Evolutionary conservation across 2,797 vertebrate genomes (phyloP), one percentile per base, ranked within the genome.

Genomic region (Pangasius macronema): DNA sequence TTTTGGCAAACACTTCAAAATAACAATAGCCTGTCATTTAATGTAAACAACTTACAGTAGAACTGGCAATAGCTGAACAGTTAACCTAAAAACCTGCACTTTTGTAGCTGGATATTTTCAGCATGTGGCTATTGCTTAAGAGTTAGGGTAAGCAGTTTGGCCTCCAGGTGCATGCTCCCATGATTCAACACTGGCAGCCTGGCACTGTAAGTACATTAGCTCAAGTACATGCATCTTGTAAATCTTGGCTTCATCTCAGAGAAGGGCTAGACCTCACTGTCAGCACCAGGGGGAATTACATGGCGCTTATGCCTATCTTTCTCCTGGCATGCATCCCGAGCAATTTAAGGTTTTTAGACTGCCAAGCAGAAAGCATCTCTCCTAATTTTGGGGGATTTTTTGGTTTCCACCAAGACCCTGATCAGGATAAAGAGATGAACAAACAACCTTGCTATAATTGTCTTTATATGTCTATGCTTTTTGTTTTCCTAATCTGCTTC

Each of bases 111-210:
- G 67, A 88, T 88, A 79, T 82, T 82, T 88, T 73, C 24, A 67
- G 51, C 76, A 85, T 51, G 42, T 61, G 84, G n/a, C 42, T 49
- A 81, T 70, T 72, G 73, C 39, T 51, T n/a, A 39, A 55, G 49
- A 42, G 22, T 70, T 42, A 27, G 51, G 39, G 73, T 51, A 55
- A 77, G 82, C 49, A 5, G 63, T 63, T 33, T 67, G 82, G 24
- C 82, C 63, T 39, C 51, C n/a, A 61, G 39, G 27, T 80, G 88
- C 46, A 77, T 63, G 83, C 83, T 81, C 75, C 76, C 49, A 79
- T 89, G 59, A 86, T 89, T 89, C 68, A 82, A 81, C 72, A 73
- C 53, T 68, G 36, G 80, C 57, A 73, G 55, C 46, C 72, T 55
- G 80, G 42, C 39, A 57, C 51, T 53, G 46, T 84, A 81, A 87